Evolutionary conservation across 1,140 invertebrate species (phyloP), one percentile per base, ranked within the genome.

Genomic region (Aphaenogaster rudis): DNA sequence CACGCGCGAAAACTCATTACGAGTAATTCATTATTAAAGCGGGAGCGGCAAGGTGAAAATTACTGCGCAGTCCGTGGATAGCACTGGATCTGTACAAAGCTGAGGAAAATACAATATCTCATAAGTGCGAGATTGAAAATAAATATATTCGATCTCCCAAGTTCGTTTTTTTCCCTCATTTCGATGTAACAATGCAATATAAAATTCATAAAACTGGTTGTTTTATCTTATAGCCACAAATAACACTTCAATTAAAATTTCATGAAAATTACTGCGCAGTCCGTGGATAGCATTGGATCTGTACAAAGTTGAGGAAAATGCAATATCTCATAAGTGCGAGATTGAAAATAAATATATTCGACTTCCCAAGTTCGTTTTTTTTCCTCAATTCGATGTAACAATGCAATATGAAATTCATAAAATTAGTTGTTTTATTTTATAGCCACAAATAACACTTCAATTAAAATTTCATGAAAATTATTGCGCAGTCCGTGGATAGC

Each of bases 21-120:
- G 67, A 72, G 9, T 45, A 84, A 63, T 74, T 84, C 59, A 63
- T 74, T 74, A 63, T 84, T 76, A 74, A 61, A 74, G 69, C 63
- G 15, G 63, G 63, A 67, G 48, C 17, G 54, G 17, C 42, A n/a
- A 36, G 17, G 42, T 13, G 50, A 82, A 72, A 82, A 82, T 82
- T 72, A 74, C 57, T 7, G 28, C 45, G 39, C 17, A n/a, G 11
- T 33, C 7, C 7, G 3, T 81, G 39, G 15, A 4, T 72, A 15
- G 9, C 48, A 39, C n/a, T 28, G 15, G 11, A 48, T 45, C 42
- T 13, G 11, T 17, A 36, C 13, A 17, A 42, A 74, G 13, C 21
- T 21, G 21, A 63, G 5, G 28, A 86, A 71, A 78, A 78, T 1
- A 5, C 28, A 42, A 28, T 17, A 17, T 77, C 36, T 54, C 21